Evolutionary conservation across 2,888 invertebrate species (phyloP), one percentile per base, ranked within the genome.

Genomic region (Lomographa bimaculata): DNA sequence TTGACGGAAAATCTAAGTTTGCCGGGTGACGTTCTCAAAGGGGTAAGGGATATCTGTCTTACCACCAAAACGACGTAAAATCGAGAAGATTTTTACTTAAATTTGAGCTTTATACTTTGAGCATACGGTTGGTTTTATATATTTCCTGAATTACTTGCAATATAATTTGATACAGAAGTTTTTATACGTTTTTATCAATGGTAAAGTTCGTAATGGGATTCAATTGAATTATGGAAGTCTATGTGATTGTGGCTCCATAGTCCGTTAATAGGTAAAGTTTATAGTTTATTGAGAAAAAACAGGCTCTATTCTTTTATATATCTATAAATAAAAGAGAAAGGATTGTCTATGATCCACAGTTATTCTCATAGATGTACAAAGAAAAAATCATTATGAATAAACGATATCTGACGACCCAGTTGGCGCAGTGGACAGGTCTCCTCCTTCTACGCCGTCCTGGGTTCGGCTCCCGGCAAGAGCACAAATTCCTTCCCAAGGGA

Each of bases 151-250:
- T 20, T 19, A 14, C 8, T 3, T 41, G 35, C 35, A 33, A 23
- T 27, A 43, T 7, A 18, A 36, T 36, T 41, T 30, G 35, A 30
- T 30, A 8, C 9, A 25, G 9, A 25, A 27, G 25, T 36, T 35
- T 36, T 36, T 36, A 35, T 35, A 33, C 24, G 29, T 29, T 29
- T 35, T 41, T 30, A 20, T 20, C 35, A 41, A 26, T 41, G 20
- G 7, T 1, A 33, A 41, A 41, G 40, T 42, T 40, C 30, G 21
- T 12, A 11, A 18, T 20, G 11, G 18, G 2, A 11, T 30, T 11
- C 24, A 2, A 29, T 26, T 36, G 30, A 24, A 11, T 24, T 33
- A 33, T 39, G 25, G 16, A 7, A 17, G 9, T 16, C 18, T 7
- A 17, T 27, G 11, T 33, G 20, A 16, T 30, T 39, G 20, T 39